These are phyloP conservation scores for Parnassius orleans DNA, from an alignment of 2,888 invertebrate genomes.

Conservation along the genomic window DNA sequence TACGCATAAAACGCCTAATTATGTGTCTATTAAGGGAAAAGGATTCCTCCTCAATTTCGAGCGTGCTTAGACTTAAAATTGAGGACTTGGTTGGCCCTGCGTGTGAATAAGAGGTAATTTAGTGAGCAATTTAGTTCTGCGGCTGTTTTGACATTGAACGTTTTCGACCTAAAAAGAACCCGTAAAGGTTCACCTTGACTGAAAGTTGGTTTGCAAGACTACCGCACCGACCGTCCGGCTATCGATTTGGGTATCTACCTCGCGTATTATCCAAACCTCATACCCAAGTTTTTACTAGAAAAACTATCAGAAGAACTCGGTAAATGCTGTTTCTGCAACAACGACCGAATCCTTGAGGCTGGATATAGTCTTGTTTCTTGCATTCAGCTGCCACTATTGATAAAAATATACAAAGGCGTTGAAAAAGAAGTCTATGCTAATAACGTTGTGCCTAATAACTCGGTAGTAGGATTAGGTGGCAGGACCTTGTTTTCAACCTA, in stretches of 20 bases:
- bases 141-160: constrained; percentile 69
- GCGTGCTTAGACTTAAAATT: constrained; percentile 3
- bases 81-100: constrained; percentile 24
- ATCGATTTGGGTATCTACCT: constrained; percentile 46
- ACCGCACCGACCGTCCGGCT: constrained; percentile 57
- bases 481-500: too few relatives aligned
- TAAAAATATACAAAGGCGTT: too few relatives aligned
- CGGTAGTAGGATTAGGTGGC: too few relatives aligned
- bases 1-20: too few relatives aligned
- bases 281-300: background rate
- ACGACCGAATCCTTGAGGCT: too few relatives aligned
- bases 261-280: constrained; percentile 2
- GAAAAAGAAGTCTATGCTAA: too few relatives aligned
- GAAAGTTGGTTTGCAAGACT: constrained; percentile 56
- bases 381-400: too few relatives aligned
- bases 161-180: constrained; percentile 58
- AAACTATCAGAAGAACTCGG: background rate
- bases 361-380: too few relatives aligned
- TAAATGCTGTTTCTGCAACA: background rate
- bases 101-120: constrained; percentile 42
- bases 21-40: background rate
- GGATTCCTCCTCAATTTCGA: background rate
- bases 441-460: too few relatives aligned
- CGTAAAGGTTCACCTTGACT: constrained; percentile 60
- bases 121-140: constrained; percentile 66